Evolutionary conservation across 1,140 invertebrate species (phyloP).

Genomic region (Steinernema khuongi): DNA sequence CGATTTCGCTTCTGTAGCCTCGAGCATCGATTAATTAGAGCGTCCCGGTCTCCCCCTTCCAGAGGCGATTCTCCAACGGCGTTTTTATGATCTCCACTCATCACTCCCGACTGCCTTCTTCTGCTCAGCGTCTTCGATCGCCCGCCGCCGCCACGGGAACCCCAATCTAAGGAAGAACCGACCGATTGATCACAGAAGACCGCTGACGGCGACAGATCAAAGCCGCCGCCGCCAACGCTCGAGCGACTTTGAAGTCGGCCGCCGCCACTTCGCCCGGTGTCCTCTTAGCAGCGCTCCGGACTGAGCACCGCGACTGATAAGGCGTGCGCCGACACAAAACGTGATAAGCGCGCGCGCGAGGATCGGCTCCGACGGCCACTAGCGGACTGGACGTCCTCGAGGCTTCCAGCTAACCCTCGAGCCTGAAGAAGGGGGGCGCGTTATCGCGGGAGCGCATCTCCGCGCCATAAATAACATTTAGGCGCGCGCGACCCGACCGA

Average conservation of each 20-base stretch:
- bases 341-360: not conserved
- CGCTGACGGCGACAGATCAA: slow-evolving; percentile 11
- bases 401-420: not conserved
- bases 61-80: too few species aligned
- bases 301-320: not conserved
- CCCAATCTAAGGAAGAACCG: not conserved
- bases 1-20: too few species aligned
- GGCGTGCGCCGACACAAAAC: slow-evolving; percentile 4
- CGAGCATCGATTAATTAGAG: too few species aligned
- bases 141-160: too few species aligned
- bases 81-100: too few species aligned
- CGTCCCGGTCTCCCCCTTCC: too few species aligned
- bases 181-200: slow-evolving; percentile 12
- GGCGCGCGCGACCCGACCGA: slow-evolving; percentile 1
- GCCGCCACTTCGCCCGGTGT: not conserved
- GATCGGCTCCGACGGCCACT: not conserved
- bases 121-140: not conserved
- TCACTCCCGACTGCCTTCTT: too few species aligned
- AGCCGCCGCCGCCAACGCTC: not conserved
- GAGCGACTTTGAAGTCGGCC: slow-evolving; percentile 9
- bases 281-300: not conserved
- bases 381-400: not conserved
- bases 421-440: too few species aligned
- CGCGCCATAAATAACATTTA: slow-evolving; percentile 6
- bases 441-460: not conserved